Conservation (phyloP, 1,140 invertebrate species). For the Metopolophium dirhodum region DNA sequence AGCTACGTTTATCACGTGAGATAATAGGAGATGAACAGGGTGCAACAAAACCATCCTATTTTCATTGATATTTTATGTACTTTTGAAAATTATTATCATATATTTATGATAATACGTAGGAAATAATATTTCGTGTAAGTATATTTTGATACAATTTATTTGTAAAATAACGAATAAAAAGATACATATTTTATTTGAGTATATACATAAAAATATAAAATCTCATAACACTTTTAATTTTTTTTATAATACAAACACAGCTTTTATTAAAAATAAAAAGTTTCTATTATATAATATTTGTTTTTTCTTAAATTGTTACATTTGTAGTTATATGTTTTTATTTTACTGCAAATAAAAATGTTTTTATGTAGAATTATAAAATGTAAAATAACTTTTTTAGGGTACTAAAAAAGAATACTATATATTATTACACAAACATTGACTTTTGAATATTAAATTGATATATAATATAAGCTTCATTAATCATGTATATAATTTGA, state of each 20-base stretch:
- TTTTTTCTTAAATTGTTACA: conserved; percentile 46
- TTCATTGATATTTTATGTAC: not conserved
- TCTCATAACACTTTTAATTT: not conserved
- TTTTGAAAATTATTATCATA: not conserved
- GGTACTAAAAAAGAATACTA: conserved; percentile 2
- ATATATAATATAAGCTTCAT: conserved; percentile 17
- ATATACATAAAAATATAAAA: not conserved
- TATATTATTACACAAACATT: conserved; percentile 34
- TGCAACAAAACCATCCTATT: not conserved
- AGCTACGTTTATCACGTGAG: not conserved
- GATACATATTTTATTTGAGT: not conserved
- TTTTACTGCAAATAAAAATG: conserved; percentile 30
- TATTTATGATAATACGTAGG: not conserved
- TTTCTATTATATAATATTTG: not conserved
- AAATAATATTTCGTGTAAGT: not conserved
- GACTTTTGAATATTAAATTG: conserved; percentile 27
- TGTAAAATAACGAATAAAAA: not conserved
- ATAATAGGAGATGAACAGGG: not conserved
- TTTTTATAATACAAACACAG: not conserved
- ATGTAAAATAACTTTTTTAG: conserved; percentile 27
- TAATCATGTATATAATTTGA: conserved; percentile 24
- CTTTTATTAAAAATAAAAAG: conserved; percentile 35
- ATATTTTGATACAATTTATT: not conserved
- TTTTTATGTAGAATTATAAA: conserved; percentile 1
- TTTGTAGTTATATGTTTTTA: not conserved